Conservation (phyloP, 2,888 invertebrate species). For the Pharmacophagus antenor region DNA sequence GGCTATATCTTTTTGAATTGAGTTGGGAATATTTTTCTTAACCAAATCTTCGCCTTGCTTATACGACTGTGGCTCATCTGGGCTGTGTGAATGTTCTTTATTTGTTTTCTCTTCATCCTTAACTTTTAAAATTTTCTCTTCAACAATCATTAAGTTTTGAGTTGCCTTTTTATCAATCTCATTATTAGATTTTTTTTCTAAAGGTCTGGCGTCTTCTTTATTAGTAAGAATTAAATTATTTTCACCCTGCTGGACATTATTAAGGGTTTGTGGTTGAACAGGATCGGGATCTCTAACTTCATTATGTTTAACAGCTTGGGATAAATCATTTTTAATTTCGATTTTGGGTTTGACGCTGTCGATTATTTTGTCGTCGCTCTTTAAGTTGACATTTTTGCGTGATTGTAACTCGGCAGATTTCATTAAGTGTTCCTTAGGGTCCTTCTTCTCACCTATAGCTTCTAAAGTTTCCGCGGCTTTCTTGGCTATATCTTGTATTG, state of each 20-base stretch:
- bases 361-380: conserved; percentile 17
- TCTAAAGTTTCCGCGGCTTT: conserved; percentile 68
- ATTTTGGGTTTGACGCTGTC: conserved; percentile 28
- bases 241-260: conserved; percentile 14
- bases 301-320: neutral
- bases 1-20: conserved; percentile 34
- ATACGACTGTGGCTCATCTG: conserved; percentile 68
- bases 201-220: neutral
- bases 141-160: conserved; percentile 10
- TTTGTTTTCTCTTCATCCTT: conserved; percentile 2
- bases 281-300: conserved; percentile 12
- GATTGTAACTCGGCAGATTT: conserved; percentile 1
- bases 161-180: conserved; percentile 12
- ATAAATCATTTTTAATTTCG: conserved; percentile 23
- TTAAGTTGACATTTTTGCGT: conserved; percentile 16
- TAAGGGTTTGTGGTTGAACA: conserved; percentile 10
- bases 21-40: conserved; percentile 35
- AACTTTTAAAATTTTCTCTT: conserved; percentile 2
- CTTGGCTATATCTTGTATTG: conserved; percentile 74
- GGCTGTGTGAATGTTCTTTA: conserved; percentile 53
- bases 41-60: conserved; percentile 60
- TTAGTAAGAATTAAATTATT: conserved; percentile 15
- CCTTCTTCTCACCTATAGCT: conserved; percentile 69
- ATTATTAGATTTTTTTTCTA: conserved; percentile 16
- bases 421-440: conserved; percentile 46